Evolutionary conservation across 1,140 invertebrate species (phyloP), one percentile per base, ranked within the genome.

Genomic region (Caerostris extrusa): DNA sequence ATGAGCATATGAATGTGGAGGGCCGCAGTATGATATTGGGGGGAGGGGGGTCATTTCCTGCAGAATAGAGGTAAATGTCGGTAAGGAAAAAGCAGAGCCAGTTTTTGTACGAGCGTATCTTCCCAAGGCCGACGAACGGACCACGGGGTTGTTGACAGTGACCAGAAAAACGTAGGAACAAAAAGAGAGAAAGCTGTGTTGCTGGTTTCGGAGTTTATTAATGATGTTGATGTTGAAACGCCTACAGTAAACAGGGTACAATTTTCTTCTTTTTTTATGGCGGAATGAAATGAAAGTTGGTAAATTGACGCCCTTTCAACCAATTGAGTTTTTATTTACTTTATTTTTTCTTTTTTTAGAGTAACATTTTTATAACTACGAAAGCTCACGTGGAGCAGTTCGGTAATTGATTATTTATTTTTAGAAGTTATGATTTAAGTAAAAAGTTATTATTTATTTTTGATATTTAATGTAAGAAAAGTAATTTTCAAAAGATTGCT

Each of bases 61-160:
- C 61, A 92, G 91, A 91, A 91, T 91, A 83, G 71, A 91, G 77
- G 90, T 91, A 83, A 90, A 90, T 60, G 89, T 50, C 71, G 90
- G 91, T 85, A 92, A 92, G 82, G 91, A 86, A 85, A 86, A 92
- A 61, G 81, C 77, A 92, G 50, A 90, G 69, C 67, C 69, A 61
- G 61, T 85, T 85, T 86, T 85, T 86, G 91, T 61, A 85, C 81
- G 81, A 86, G 50, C 67, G 82, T 8, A 67, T 86, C 50, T 86
- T 91, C 82, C 91, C 91, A 92, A 92, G 91, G 91, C 91, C 91
- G 91, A 92, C 91, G 91, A 92, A 92, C 91, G 91, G 91, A 86
- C 60, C 58, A 34, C 50, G 91, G 83, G 91, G 91, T 92, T 92
- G 91, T 92, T 92, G 91, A 92, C 91, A 92, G 91, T 53, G 56